Evolutionary conservation across 2,113 vertebrate species (phyloP).

Genomic region (Pollimyrus isidori): DNA sequence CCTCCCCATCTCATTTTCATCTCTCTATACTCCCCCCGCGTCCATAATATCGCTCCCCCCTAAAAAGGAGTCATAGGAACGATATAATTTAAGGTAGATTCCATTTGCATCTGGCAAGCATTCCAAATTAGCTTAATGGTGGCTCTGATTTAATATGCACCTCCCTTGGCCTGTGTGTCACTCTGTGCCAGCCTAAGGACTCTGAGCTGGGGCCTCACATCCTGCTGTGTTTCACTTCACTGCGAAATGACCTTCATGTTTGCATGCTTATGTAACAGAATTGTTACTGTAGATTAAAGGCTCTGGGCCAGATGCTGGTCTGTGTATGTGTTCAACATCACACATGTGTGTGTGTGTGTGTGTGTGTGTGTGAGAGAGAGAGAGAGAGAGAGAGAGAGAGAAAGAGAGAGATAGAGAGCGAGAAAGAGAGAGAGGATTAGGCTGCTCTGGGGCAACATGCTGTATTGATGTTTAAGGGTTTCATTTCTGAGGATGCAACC

Average conservation of each 20-base stretch:
- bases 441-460: not conserved
- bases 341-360: not conserved
- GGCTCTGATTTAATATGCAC: not conserved
- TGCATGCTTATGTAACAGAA: slow-evolving; percentile 2
- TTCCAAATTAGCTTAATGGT: slow-evolving; percentile 18
- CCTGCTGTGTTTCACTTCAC: not conserved
- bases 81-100: not conserved
- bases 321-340: not conserved
- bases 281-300: not conserved
- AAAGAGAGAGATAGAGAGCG: too few species aligned
- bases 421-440: not conserved
- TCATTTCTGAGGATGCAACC: not conserved
- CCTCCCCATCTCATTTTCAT: not conserved
- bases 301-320: not conserved
- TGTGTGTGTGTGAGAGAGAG: not conserved
- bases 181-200: not conserved
- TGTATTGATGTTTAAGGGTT: slow-evolving; percentile 5
- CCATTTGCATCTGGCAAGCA: slow-evolving; percentile 13
- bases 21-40: not conserved
- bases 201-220: not conserved
- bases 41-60: not conserved
- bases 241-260: not conserved
- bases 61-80: not conserved
- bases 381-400: too few species aligned
- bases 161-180: not conserved